Evolutionary conservation across 2,888 invertebrate species (phyloP).

Genomic region (Nephrocerus scutellatus): DNA sequence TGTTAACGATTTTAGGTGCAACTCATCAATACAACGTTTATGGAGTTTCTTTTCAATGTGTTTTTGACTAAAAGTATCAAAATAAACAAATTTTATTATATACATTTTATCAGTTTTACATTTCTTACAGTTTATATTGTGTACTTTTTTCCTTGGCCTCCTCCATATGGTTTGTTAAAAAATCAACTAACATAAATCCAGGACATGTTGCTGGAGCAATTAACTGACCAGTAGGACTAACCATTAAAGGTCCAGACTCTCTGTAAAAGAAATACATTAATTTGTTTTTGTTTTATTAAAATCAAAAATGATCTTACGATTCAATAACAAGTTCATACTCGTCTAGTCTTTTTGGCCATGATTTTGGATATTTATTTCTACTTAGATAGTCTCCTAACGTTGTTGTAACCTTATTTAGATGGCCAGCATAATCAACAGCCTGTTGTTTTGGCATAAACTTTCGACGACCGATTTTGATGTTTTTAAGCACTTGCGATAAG

Average conservation of each 20-base stretch:
- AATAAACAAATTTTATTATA: no score
- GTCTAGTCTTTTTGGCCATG: constrained; percentile 66
- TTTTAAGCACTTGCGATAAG: constrained; percentile 72
- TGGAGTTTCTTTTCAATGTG: constrained; percentile 70
- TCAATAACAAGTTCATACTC: constrained; percentile 81
- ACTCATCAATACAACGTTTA: constrained; percentile 57
- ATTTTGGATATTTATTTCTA: constrained; percentile 58
- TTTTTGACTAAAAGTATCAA: constrained; percentile 67
- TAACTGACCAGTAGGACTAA: constrained; percentile 89
- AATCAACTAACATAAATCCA: constrained; percentile 74
- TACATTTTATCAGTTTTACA: constrained; percentile 49
- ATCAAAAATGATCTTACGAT: constrained; percentile 57
- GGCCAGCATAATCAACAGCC: constrained; percentile 76
- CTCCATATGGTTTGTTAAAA: constrained; percentile 69
- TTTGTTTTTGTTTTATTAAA: background rate
- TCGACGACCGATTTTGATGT: constrained; percentile 77
- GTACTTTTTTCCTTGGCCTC: constrained; percentile 56
- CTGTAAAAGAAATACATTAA: constrained; percentile 50
- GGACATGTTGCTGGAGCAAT: constrained; percentile 89
- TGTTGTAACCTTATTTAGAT: constrained; percentile 76
- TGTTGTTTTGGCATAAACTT: constrained; percentile 89
- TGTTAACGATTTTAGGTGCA: constrained; percentile 64
- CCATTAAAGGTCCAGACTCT: constrained; percentile 87
- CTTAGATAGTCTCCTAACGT: constrained; percentile 71
- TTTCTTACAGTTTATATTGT: constrained; percentile 66